Percentiles rank a stretch among this genome's conserved stretches.
phyloP scores from a whole-genome alignment of 2,113 vertebrate genomes.

The Spea bombifrons region DNA sequence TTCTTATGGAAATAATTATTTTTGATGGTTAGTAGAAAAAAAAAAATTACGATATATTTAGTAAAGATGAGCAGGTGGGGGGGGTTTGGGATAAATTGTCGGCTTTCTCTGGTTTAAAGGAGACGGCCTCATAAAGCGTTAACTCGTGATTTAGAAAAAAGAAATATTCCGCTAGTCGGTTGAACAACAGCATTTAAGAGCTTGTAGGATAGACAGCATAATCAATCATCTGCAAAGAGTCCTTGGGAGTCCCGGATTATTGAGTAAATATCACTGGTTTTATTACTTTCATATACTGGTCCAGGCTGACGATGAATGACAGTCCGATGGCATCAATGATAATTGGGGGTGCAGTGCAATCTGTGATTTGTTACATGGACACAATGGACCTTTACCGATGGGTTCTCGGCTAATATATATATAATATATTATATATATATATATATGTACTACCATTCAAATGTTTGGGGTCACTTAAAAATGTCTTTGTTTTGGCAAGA shows the following conservation, averaged over 20 bases:
- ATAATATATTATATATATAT: too few species aligned
- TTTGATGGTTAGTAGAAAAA: neutral
- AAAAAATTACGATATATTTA: too few species aligned
- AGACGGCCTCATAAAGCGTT: neutral
- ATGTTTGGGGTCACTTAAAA: too few species aligned
- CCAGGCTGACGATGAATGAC: conserved; percentile 7
- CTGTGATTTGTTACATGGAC: neutral
- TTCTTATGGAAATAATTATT: conserved; percentile 18
- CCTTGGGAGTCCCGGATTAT: conserved; percentile 17
- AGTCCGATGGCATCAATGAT: neutral
- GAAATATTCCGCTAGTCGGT: neutral
- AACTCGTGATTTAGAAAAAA: neutral
- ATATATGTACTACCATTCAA: too few species aligned
- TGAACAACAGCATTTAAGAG: conserved; percentile 25
- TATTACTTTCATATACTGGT: conserved; percentile 10
- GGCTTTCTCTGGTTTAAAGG: neutral
- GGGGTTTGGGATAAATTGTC: too few species aligned
- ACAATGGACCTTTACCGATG: neutral
- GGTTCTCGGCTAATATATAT: neutral
- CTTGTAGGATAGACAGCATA: conserved; percentile 2
- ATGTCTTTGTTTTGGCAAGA: too few species aligned
- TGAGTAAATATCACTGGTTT: conserved; percentile 43
- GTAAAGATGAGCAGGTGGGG: too few species aligned
- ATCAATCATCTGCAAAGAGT: conserved; percentile 34
- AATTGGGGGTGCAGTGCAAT: neutral